These are phyloP conservation scores for Sorex fumeus DNA, from an alignment of 2,113 vertebrate species.

Conservation along the genomic window DNA sequence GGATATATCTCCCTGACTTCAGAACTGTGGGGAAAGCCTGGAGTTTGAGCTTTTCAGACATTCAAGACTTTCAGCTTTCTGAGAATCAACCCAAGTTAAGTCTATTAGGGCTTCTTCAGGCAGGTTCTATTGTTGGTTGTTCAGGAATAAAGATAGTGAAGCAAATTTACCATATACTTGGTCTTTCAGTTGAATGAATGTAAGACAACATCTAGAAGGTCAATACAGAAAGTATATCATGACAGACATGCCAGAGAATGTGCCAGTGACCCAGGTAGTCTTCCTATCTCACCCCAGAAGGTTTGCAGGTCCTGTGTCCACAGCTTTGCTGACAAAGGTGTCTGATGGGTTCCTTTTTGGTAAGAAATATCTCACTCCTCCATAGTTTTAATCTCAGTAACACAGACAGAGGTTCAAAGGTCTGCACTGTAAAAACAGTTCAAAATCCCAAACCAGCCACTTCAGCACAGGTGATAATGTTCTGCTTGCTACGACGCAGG, in stretches of 20 bases:
- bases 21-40: background rate
- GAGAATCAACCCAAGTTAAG: background rate
- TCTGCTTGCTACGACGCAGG: constrained; percentile 4
- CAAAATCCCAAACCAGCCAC: constrained; percentile 10
- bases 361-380: constrained; percentile 30
- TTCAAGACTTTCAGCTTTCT: background rate
- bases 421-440: constrained; percentile 26
- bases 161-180: background rate
- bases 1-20: background rate
- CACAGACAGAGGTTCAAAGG: constrained; percentile 26
- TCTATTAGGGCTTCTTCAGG: background rate
- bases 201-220: constrained; percentile 33
- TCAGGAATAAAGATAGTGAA: constrained; percentile 42
- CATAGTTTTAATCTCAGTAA: constrained; percentile 19
- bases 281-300: background rate
- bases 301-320: background rate
- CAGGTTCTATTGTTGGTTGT: background rate
- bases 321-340: constrained; percentile 9
- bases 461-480: constrained; percentile 31
- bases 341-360: background rate
- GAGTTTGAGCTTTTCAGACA: constrained; percentile 5
- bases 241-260: background rate
- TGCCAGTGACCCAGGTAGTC: background rate
- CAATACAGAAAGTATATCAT: constrained; percentile 8
- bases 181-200: constrained; percentile 41